A percentile compares a stretch with the other conserved stretches of the same genome.
Conservation (phyloP, 2,797 vertebrate genomes). For the Austrolebias charrua region DNA sequence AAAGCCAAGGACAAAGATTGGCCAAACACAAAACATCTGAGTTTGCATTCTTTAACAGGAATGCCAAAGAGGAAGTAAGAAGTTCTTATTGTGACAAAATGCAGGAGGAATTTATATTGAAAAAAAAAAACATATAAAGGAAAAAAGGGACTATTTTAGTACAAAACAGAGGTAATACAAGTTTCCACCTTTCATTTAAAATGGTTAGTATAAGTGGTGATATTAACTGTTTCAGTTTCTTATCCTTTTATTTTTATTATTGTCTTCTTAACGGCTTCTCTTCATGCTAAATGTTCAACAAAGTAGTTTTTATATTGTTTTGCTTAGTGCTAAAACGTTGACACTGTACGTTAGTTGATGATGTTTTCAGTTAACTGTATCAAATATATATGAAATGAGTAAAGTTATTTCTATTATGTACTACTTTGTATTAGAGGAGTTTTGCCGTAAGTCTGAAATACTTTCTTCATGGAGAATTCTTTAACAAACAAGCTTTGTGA, state of each 20-base stretch:
- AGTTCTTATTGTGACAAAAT: not conserved
- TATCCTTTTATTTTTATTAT: no score
- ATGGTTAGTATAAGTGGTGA: no score
- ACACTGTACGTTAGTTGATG: no score
- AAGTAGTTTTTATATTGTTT: no score
- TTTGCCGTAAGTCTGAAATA: not conserved
- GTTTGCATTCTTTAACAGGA: not conserved
- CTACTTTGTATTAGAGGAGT: not conserved
- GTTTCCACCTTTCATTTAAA: no score
- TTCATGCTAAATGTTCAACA: no score
- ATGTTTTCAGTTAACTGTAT: no score
- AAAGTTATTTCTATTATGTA: not conserved
- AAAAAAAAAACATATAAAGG: not conserved
- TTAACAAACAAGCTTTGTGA: not conserved
- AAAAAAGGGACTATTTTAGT: not conserved
- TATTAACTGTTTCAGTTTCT: no score
- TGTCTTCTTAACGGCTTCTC: no score
- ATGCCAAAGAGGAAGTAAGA: not conserved
- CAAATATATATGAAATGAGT: not conserved
- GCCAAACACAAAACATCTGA: slow-evolving; percentile 35
- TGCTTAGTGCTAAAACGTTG: no score
- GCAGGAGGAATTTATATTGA: not conserved
- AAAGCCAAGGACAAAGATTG: slow-evolving; percentile 66
- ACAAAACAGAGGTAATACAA: not conserved
- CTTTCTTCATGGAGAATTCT: not conserved